Evolutionary conservation across 2,888 invertebrate genomes (phyloP).

Genomic region (Pimpla rufipes): DNA sequence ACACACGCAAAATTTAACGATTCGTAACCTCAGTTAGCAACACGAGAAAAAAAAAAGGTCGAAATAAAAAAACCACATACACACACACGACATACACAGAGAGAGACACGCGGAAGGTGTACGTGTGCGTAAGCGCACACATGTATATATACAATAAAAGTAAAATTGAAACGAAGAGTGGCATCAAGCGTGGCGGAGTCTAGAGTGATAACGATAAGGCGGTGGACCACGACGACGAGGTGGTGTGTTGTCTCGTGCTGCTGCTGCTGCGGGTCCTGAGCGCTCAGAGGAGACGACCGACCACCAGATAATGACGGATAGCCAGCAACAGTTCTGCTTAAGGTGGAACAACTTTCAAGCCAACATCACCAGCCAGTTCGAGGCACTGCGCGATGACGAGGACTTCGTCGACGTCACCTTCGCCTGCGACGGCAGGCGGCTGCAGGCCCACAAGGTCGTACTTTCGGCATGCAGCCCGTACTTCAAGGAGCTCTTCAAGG

Average conservation of each 20-base stretch:
- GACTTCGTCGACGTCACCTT: slow-evolving; percentile 95
- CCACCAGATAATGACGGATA: slow-evolving; percentile 83
- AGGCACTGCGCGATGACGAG: slow-evolving; percentile 93
- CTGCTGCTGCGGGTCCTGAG: slow-evolving; percentile 38
- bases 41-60: not conserved
- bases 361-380: slow-evolving; percentile 95
- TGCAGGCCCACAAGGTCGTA: slow-evolving; percentile 95
- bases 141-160: slow-evolving; percentile 15
- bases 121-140: not conserved
- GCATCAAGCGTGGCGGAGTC: slow-evolving; percentile 61
- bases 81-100: not conserved
- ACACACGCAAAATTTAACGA: not conserved
- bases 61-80: not conserved
- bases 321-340: slow-evolving; percentile 93
- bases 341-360: slow-evolving; percentile 96
- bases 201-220: slow-evolving; percentile 62
- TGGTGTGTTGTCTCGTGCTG: slow-evolving; percentile 50
- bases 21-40: no score
- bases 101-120: no score
- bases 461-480: slow-evolving; percentile 95
- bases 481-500: slow-evolving; percentile 95
- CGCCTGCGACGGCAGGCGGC: slow-evolving; percentile 93
- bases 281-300: not conserved
- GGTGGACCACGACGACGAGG: slow-evolving; percentile 39
- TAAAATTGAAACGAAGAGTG: slow-evolving; percentile 26